phyloP scores from a whole-genome alignment of 1,140 invertebrate species.

The Lepidotrigona ventralis region DNA sequence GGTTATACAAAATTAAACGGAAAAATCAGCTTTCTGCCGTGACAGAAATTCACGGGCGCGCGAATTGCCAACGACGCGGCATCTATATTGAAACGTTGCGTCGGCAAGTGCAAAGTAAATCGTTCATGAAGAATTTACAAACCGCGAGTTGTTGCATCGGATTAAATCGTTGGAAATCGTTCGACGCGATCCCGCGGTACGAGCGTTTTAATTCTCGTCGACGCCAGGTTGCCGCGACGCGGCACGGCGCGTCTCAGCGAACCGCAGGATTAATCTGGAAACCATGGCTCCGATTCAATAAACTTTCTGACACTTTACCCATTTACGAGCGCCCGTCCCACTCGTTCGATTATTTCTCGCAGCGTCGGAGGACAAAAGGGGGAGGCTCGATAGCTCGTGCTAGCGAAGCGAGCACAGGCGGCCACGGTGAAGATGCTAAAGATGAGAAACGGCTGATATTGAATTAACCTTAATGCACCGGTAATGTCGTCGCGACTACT shows the following conservation, averaged over 20 bases:
- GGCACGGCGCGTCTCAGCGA: not conserved
- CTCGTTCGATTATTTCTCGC: not conserved
- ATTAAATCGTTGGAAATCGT: too few relatives aligned
- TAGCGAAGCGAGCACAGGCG: not conserved
- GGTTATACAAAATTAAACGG: not conserved
- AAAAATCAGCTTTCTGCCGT: not conserved
- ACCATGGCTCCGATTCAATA: slow-evolving; percentile 30
- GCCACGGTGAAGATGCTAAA: not conserved
- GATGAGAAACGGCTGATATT: slow-evolving; percentile 26
- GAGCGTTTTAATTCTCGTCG: not conserved
- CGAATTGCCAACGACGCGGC: not conserved
- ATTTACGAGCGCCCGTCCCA: slow-evolving; percentile 10
- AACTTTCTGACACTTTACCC: slow-evolving; percentile 19
- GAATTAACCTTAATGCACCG: slow-evolving; percentile 35
- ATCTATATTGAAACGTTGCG: not conserved
- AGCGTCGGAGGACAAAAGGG: not conserved
- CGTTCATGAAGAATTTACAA: not conserved
- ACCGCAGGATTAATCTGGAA: slow-evolving; percentile 24
- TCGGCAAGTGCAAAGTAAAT: too few relatives aligned
- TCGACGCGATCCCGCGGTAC: not conserved
- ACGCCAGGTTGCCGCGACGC: not conserved
- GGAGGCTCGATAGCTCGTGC: not conserved
- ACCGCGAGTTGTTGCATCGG: not conserved
- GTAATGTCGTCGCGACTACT: slow-evolving; percentile 18
- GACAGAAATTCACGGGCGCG: not conserved